Percentiles rank a stretch among this genome's conserved stretches.
phyloP scores from a whole-genome alignment of 2,113 vertebrate species.

The Thunnus thynnus region DNA sequence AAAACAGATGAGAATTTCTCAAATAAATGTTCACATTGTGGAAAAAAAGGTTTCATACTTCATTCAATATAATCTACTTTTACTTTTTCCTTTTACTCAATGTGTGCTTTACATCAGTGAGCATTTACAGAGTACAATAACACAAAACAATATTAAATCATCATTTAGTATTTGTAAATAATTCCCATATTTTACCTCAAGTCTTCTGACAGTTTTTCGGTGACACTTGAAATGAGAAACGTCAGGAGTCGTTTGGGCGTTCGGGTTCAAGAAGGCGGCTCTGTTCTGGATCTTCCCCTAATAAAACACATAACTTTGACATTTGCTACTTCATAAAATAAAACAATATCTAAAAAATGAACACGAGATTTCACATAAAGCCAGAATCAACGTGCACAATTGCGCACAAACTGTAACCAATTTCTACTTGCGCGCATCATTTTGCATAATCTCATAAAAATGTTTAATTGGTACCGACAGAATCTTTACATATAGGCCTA shows the following conservation, averaged over 20 bases:
- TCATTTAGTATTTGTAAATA: conserved; percentile 22
- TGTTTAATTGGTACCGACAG: not conserved
- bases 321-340: conserved; percentile 53
- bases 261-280: conserved; percentile 84
- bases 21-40: conserved; percentile 16
- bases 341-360: conserved; percentile 2
- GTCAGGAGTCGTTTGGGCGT: conserved; percentile 82
- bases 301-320: conserved; percentile 76
- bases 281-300: conserved; percentile 80
- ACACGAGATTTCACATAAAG: not conserved
- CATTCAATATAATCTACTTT: not conserved
- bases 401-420: conserved; percentile 3
- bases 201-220: conserved; percentile 89
- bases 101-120: not conserved
- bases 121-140: not conserved
- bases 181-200: conserved; percentile 87
- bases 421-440: not conserved
- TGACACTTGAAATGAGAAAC: conserved; percentile 90
- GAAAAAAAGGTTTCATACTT: not conserved
- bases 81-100: not conserved
- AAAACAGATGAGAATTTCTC: conserved; percentile 68
- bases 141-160: not conserved
- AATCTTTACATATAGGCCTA: not conserved
- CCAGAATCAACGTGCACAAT: not conserved
- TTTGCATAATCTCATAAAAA: not conserved